Evolutionary conservation across 2,888 invertebrate species (phyloP), one percentile per base, ranked within the genome.

Genomic region (Lumbricus terrestris): DNA sequence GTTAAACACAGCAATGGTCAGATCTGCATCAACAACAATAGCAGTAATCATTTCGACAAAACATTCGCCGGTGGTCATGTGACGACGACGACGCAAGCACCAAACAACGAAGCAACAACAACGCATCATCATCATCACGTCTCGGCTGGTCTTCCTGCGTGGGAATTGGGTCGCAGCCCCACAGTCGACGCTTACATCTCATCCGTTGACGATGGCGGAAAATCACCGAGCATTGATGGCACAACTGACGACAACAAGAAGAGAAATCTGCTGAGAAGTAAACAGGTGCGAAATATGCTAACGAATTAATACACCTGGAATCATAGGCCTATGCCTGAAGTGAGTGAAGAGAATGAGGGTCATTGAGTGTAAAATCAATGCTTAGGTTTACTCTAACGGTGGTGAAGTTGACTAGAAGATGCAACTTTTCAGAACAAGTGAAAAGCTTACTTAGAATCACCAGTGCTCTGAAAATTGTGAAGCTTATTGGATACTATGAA

Each of bases 171-270:
- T 16, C 47, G 89, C 34, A 89, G 89, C 33, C 89, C 89, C 18
- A 89, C 89, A 29, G 54, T 89, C 20, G 89, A 89, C 23, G 37
- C 89, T 35, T 85, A 85, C 85, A 85, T 85, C n/a, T 69, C 69
- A 11, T 6, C 69, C 11, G 69, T 69, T 69, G 69, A 69, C 0
- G 88, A 37, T 11, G 88, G n/a, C n/a, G n/a, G 88, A 35, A 38
- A 37, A 35, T 88, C 88, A 37, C 88, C 88, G 35, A 37, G 35
- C 88, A 88, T 88, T 29, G 38, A 37, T 88, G 88, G 88, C 8
- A 6, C 8, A 1, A 88, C 6, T 29, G 88, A 88, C 33, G 88
- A 88, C 88, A 88, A 33, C 35, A 38, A 37, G 23, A 23, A 88
- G 88, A 88, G 38, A 35, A 88, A 38, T 29, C 88, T 37, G 6